Percentiles rank a stretch among this genome's conserved stretches.
Conservation (phyloP, 2,888 invertebrate genomes). For the Steinernema scapterisci region DNA sequence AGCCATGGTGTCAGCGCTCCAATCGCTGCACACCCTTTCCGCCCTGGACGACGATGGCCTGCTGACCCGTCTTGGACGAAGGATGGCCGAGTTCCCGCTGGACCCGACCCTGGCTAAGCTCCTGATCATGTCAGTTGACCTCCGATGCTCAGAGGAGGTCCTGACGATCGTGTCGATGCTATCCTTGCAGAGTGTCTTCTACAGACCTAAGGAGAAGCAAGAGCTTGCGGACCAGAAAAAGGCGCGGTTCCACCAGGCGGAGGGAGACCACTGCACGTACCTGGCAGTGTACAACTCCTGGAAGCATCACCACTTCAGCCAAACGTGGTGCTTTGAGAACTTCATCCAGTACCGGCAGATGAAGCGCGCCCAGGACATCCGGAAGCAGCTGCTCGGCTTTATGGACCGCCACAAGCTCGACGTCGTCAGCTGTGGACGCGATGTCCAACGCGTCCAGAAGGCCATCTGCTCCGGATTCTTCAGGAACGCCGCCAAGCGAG, state of each 20-base stretch:
- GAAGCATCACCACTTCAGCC: constrained; percentile 98
- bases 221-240: constrained; percentile 97
- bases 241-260: constrained; percentile 97
- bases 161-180: constrained; percentile 98
- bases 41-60: constrained; percentile 83
- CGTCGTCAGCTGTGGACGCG: constrained; percentile 93
- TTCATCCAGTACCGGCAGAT: constrained; percentile 95
- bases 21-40: constrained; percentile 92
- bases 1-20: constrained; percentile 94
- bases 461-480: constrained; percentile 95
- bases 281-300: constrained; percentile 98
- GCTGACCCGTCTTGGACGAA: constrained; percentile 74
- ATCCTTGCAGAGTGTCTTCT: constrained; percentile 97
- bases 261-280: constrained; percentile 95
- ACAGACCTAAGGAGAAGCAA: constrained; percentile 83
- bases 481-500: constrained; percentile 96
- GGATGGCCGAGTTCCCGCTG: constrained; percentile 98
- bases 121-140: constrained; percentile 96
- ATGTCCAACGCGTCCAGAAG: constrained; percentile 92
- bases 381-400: constrained; percentile 83
- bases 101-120: constrained; percentile 98
- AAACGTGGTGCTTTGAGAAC: constrained; percentile 99
- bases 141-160: constrained; percentile 96
- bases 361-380: constrained; percentile 88
- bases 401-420: constrained; percentile 84